Conservation (phyloP, 2,113 vertebrate genomes). For the Rana temporaria region DNA sequence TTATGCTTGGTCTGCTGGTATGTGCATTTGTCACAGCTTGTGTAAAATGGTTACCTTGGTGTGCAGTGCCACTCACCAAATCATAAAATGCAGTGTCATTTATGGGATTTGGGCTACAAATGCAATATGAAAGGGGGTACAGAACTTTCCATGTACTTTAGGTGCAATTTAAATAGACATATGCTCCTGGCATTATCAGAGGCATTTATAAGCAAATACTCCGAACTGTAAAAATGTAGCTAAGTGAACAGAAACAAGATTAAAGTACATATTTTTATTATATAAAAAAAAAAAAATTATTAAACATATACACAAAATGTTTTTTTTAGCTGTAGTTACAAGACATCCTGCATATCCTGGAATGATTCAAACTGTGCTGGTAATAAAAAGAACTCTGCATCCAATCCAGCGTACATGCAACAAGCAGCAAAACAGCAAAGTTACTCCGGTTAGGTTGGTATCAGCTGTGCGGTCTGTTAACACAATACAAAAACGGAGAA, state of each 20-base stretch:
- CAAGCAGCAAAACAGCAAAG: conserved; percentile 91
- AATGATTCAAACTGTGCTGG: conserved; percentile 84
- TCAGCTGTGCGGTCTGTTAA: conserved; percentile 85
- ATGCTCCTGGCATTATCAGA: no score
- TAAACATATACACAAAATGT: conserved; percentile 61
- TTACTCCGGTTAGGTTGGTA: conserved; percentile 85
- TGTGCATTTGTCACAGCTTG: no score
- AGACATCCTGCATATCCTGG: conserved; percentile 85
- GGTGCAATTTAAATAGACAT: no score
- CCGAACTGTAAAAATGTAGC: no score
- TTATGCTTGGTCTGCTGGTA: no score
- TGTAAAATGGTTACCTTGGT: no score
- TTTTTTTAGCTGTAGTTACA: conserved; percentile 82
- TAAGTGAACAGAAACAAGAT: not conserved
- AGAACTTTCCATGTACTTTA: no score
- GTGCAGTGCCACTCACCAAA: no score
- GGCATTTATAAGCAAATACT: no score
- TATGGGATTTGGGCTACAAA: no score
- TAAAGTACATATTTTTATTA: not conserved
- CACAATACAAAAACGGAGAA: conserved; percentile 79
- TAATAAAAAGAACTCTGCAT: conserved; percentile 80
- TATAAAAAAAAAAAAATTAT: not conserved
- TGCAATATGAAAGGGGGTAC: no score
- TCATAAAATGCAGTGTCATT: no score
- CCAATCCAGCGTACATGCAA: conserved; percentile 96